Percentiles rank a stretch among this genome's conserved stretches.
Conservation (phyloP, 2,888 invertebrate species). For the Erebia aethiops region DNA sequence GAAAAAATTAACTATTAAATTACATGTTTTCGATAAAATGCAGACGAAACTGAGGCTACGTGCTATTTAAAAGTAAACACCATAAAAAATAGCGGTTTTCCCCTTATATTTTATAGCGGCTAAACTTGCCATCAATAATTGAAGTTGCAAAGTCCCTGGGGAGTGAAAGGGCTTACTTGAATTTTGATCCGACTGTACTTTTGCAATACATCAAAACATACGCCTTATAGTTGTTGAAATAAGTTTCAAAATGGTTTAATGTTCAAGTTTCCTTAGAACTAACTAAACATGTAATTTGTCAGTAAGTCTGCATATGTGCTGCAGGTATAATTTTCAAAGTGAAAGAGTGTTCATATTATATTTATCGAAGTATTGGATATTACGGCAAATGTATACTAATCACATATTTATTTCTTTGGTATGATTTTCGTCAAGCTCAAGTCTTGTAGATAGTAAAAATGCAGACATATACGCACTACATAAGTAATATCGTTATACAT, state of each 20-base stretch:
- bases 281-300: slow-evolving; percentile 25
- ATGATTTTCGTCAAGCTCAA: neutral
- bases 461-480: neutral
- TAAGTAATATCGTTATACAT: slow-evolving; percentile 21
- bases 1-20: slow-evolving; percentile 31
- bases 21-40: slow-evolving; percentile 34
- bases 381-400: slow-evolving; percentile 4
- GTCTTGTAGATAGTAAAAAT: neutral
- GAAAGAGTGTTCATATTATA: slow-evolving; percentile 13
- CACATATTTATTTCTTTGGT: neutral
- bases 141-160: slow-evolving; percentile 68
- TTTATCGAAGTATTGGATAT: slow-evolving; percentile 16
- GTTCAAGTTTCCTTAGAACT: slow-evolving; percentile 12
- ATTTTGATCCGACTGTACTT: slow-evolving; percentile 44
- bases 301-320: slow-evolving; percentile 29
- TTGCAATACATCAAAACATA: slow-evolving; percentile 29
- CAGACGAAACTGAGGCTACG: slow-evolving; percentile 29
- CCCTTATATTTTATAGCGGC: slow-evolving; percentile 76
- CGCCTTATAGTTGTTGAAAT: slow-evolving; percentile 11
- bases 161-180: slow-evolving; percentile 63
- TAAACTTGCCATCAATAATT: slow-evolving; percentile 82
- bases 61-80: slow-evolving; percentile 64
- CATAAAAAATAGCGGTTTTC: slow-evolving; percentile 67
- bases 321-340: slow-evolving; percentile 24
- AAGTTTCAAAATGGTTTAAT: slow-evolving; percentile 15